Evolutionary conservation across 2,797 vertebrate species (phyloP).

Genomic region (Anguilla anguilla): DNA sequence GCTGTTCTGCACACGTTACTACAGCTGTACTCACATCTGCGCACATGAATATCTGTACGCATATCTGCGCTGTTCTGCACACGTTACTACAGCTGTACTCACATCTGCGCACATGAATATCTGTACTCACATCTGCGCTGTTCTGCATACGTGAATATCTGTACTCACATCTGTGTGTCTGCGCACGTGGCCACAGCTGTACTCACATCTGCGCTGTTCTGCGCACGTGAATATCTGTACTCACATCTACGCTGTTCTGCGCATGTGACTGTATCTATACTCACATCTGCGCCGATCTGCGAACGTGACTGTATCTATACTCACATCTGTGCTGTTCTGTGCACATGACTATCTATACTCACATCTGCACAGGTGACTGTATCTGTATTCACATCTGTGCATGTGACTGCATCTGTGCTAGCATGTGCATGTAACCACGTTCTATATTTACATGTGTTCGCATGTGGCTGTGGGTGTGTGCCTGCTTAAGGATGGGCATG

Average conservation of each 20-base stretch:
- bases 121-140: conserved; percentile 15
- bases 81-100: conserved; percentile 38
- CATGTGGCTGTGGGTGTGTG: neutral
- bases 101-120: conserved; percentile 33
- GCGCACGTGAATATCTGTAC: neutral
- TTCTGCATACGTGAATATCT: conserved; percentile 35
- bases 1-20: neutral
- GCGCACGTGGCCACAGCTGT: conserved; percentile 38
- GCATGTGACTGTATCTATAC: conserved; percentile 32
- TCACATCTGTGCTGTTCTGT: conserved; percentile 47
- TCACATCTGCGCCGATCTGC: conserved; percentile 37
- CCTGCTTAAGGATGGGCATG: conserved; percentile 39
- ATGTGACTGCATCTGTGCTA: conserved; percentile 33
- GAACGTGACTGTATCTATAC: conserved; percentile 32
- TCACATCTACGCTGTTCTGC: neutral
- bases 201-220: conserved; percentile 24
- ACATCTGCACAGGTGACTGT: conserved; percentile 8
- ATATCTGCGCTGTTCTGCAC: conserved; percentile 28
- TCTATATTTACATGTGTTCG: neutral
- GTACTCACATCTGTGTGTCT: conserved; percentile 28
- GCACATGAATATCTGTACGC: neutral
- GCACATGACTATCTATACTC: neutral
- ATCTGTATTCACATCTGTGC: conserved; percentile 41
- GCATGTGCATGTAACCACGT: neutral
- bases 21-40: conserved; percentile 46